Evolutionary conservation across 2,113 vertebrate species (phyloP).

Genomic region (Oryzias celebensis): DNA sequence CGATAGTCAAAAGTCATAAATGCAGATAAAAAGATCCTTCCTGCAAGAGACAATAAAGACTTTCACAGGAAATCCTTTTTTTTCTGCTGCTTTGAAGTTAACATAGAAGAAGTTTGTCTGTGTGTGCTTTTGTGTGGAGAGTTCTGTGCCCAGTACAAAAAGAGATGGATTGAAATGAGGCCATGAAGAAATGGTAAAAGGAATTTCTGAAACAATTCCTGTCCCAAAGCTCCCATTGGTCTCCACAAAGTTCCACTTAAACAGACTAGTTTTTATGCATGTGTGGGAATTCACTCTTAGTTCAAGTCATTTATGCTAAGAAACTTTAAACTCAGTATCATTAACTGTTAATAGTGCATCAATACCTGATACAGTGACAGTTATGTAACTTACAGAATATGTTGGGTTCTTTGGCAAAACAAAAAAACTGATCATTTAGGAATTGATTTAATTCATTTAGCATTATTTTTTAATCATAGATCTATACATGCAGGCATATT

Average conservation of each 20-base stretch:
- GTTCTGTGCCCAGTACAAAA: slow-evolving; percentile 1
- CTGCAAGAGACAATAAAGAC: background rate
- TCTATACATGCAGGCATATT: too few species aligned
- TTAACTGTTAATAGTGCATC: too few species aligned
- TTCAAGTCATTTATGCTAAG: slow-evolving; percentile 1
- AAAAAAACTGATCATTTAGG: too few species aligned
- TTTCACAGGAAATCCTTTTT: background rate
- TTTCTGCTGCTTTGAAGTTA: background rate
- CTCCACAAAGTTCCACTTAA: slow-evolving; percentile 11
- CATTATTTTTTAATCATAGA: too few species aligned
- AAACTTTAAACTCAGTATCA: too few species aligned
- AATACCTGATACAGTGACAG: too few species aligned
- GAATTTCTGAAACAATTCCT: slow-evolving; percentile 25
- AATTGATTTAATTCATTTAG: too few species aligned
- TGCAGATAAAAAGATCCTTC: background rate
- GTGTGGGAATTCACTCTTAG: slow-evolving; percentile 19
- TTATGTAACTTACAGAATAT: too few species aligned
- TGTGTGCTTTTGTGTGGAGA: background rate
- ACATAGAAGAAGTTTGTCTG: background rate
- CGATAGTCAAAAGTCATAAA: too few species aligned
- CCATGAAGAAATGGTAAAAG: slow-evolving; percentile 1
- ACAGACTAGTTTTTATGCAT: slow-evolving; percentile 12
- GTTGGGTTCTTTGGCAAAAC: too few species aligned
- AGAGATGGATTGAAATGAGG: slow-evolving; percentile 14
- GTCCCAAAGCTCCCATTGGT: background rate